These are phyloP conservation scores for Trichacis sp. DNA, from an alignment of 2,888 invertebrate species.

Conservation along the genomic window DNA sequence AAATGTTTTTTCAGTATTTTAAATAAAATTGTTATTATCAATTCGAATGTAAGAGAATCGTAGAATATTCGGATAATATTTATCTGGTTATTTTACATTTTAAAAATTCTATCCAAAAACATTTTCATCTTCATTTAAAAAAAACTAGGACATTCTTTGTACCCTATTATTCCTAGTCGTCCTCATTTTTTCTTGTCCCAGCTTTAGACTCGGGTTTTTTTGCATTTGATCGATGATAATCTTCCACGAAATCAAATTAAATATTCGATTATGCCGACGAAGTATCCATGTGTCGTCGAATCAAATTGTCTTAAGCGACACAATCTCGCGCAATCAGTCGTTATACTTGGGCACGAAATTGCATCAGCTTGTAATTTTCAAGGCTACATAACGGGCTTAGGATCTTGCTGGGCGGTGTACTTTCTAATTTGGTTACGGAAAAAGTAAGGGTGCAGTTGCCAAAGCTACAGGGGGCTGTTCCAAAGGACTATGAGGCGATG, in stretches of 20 bases:
- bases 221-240: neutral
- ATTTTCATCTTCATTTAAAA: too few relatives aligned
- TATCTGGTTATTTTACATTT: too few relatives aligned
- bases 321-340: slow-evolving; percentile 59
- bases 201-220: too few relatives aligned
- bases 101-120: too few relatives aligned
- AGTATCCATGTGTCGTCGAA: slow-evolving; percentile 43
- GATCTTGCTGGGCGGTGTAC: slow-evolving; percentile 48
- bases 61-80: too few relatives aligned
- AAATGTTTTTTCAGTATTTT: too few relatives aligned
- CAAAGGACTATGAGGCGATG: slow-evolving; percentile 43
- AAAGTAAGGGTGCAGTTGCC: slow-evolving; percentile 54
- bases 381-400: slow-evolving; percentile 49
- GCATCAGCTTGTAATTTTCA: slow-evolving; percentile 59
- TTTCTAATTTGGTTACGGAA: slow-evolving; percentile 59
- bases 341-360: slow-evolving; percentile 57
- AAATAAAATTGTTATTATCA: too few relatives aligned
- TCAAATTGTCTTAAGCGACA: slow-evolving; percentile 58
- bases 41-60: too few relatives aligned
- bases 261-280: neutral
- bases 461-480: slow-evolving; percentile 45
- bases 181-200: too few relatives aligned
- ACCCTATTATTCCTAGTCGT: too few relatives aligned
- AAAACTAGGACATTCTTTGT: too few relatives aligned
- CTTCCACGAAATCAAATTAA: neutral